Evolutionary conservation across 35 echinoderm and acorn worm species (phyloP).

Genomic region (Patiria miniata): DNA sequence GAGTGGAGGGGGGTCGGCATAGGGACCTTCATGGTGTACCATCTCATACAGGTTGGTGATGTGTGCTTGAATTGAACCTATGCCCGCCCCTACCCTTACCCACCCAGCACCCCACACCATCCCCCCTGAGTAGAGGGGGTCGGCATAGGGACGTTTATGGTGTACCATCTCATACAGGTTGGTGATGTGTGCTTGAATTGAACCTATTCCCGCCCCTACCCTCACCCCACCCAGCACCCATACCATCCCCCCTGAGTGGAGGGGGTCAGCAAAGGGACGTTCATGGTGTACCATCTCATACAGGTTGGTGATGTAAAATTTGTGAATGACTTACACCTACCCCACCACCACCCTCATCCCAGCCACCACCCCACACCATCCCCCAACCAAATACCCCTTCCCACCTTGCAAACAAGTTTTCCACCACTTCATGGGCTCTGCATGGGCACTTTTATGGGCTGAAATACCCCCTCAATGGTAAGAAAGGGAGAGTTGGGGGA

Average conservation of each 20-base stretch:
- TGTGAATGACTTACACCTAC: too few relatives aligned
- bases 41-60: constrained; percentile 88
- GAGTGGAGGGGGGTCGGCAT: constrained; percentile 94
- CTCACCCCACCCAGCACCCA: too few relatives aligned
- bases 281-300: constrained; percentile 99
- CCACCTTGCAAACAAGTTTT: too few relatives aligned
- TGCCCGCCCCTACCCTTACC: too few relatives aligned
- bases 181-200: neutral
- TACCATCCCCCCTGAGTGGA: constrained; percentile 35
- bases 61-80: too few relatives aligned
- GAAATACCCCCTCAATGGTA: too few relatives aligned
- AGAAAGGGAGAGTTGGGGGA: too few relatives aligned
- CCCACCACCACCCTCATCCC: too few relatives aligned
- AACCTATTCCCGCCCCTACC: too few relatives aligned
- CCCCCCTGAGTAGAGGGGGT: constrained; percentile 70
- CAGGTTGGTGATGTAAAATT: constrained; percentile 53
- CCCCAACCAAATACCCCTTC: too few relatives aligned
- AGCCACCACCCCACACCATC: too few relatives aligned
- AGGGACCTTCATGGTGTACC: constrained; percentile 97
- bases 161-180: constrained; percentile 99
- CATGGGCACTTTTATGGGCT: constrained; percentile 96
- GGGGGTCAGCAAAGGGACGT: constrained; percentile 84
- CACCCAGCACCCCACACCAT: too few relatives aligned
- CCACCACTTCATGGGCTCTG: constrained; percentile 48
- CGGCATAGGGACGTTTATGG: constrained; percentile 96